These are phyloP conservation scores for Heliconius congener DNA, from an alignment of 1,140 invertebrate genomes.

Conservation along the genomic window DNA sequence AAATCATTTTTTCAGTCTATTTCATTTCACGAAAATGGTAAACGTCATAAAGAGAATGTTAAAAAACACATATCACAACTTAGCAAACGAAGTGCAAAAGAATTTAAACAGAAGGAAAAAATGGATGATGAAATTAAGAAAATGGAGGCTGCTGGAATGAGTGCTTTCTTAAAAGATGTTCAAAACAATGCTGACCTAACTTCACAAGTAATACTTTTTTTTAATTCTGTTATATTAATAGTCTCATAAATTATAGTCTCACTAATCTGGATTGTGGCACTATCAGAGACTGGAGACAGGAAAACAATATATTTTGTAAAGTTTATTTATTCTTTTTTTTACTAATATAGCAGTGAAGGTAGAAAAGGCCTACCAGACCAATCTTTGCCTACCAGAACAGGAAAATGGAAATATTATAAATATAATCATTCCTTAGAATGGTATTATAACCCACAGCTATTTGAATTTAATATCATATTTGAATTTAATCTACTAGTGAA, in stretches of 20 bases:
- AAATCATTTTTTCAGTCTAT: slow-evolving; percentile 86
- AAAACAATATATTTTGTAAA: too few relatives aligned
- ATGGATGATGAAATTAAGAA: slow-evolving; percentile 90
- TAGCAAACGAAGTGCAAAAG: slow-evolving; percentile 89
- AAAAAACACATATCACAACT: slow-evolving; percentile 92
- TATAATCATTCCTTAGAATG: too few relatives aligned
- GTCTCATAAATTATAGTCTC: neutral
- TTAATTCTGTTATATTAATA: neutral
- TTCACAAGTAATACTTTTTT: slow-evolving; percentile 74
- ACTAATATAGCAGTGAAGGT: too few relatives aligned
- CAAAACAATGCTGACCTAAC: slow-evolving; percentile 88
- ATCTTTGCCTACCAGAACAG: too few relatives aligned
- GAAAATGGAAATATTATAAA: too few relatives aligned
- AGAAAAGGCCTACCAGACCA: too few relatives aligned
- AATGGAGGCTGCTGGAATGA: slow-evolving; percentile 94
- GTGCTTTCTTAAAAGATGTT: slow-evolving; percentile 90
- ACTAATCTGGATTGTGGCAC: too few relatives aligned
- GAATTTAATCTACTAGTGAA: too few relatives aligned
- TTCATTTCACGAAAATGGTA: slow-evolving; percentile 97
- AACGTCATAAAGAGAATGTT: slow-evolving; percentile 96
- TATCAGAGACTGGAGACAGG: too few relatives aligned
- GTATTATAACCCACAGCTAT: too few relatives aligned
- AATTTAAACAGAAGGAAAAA: slow-evolving; percentile 89
- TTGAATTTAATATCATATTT: too few relatives aligned
- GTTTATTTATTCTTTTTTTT: too few relatives aligned